Percentiles rank a stretch among this genome's conserved stretches.
These are phyloP conservation scores for Mungos mungo DNA, from an alignment of 2,113 vertebrate genomes.

Conservation along the genomic window DNA sequence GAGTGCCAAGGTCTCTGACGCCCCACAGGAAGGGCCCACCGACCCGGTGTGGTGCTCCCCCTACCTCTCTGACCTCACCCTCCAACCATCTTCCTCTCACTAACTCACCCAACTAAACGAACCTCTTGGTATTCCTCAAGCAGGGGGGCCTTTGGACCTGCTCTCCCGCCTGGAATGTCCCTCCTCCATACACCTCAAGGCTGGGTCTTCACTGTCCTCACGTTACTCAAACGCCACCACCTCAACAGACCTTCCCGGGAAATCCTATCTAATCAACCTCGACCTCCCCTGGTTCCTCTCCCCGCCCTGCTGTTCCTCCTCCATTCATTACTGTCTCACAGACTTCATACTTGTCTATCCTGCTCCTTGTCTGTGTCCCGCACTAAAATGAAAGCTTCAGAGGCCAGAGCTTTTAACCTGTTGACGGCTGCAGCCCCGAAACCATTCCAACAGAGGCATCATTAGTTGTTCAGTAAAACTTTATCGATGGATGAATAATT, in stretches of 20 bases:
- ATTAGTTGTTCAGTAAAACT: neutral
- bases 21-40: neutral
- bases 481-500: neutral
- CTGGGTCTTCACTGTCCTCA: neutral
- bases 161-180: neutral
- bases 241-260: neutral
- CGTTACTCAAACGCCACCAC: neutral
- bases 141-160: neutral
- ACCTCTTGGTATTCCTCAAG: neutral
- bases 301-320: neutral
- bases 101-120: neutral
- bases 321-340: neutral
- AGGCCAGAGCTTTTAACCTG: neutral
- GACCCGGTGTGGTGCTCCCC: neutral
- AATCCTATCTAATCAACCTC: neutral
- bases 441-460: neutral
- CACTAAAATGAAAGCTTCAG: neutral
- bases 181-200: neutral
- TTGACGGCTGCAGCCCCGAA: neutral
- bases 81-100: neutral
- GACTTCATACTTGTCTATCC: rapidly evolving
- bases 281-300: neutral
- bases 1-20: neutral
- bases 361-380: neutral
- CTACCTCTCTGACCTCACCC: neutral